Percentiles rank a stretch among this genome's conserved stretches.
phyloP scores from a whole-genome alignment of 1,140 invertebrate species.

The Eciton burchellii region DNA sequence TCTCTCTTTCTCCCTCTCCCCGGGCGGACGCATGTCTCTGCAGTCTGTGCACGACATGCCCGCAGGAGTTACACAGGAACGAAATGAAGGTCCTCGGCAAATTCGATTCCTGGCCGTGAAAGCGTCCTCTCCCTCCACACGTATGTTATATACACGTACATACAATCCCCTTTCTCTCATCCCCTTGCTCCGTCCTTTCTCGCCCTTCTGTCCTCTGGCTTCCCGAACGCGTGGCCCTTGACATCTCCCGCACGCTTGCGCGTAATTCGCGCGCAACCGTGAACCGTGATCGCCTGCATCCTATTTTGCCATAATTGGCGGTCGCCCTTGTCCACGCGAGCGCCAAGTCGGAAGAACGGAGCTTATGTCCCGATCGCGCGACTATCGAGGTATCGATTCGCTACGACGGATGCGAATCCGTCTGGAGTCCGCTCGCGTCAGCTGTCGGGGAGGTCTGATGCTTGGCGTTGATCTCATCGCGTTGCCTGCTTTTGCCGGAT shows the following conservation, averaged over 20 bases:
- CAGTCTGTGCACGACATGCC: slow-evolving; percentile 64
- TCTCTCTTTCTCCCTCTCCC: slow-evolving; percentile 12
- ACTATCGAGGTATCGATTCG: slow-evolving; percentile 53
- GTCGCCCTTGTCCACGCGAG: slow-evolving; percentile 39
- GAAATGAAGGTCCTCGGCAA: slow-evolving; percentile 79
- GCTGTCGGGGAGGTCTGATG: slow-evolving; percentile 8
- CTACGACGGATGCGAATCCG: slow-evolving; percentile 22
- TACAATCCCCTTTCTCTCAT: slow-evolving; percentile 5
- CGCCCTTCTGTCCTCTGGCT: slow-evolving; percentile 38
- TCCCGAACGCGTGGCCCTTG: slow-evolving; percentile 44
- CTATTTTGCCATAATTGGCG: slow-evolving; percentile 60
- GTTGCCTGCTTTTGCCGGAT: not conserved
- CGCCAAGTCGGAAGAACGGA: slow-evolving; percentile 58
- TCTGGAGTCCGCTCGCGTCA: slow-evolving; percentile 38
- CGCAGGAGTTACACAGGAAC: slow-evolving; percentile 75
- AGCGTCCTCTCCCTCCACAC: slow-evolving; percentile 21
- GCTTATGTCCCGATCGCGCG: slow-evolving; percentile 53
- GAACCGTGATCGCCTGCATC: slow-evolving; percentile 50
- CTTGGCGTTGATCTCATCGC: slow-evolving; percentile 3
- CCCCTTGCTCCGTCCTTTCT: slow-evolving; percentile 42
- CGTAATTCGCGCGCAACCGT: slow-evolving; percentile 63
- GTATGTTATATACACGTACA: too few species aligned
- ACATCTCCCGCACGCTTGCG: slow-evolving; percentile 35
- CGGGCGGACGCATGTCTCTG: slow-evolving; percentile 65
- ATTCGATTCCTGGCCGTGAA: slow-evolving; percentile 68